Base-by-base conservation (phyloP, 2,113 vertebrate species). In the Trogon melanurus region DNA sequence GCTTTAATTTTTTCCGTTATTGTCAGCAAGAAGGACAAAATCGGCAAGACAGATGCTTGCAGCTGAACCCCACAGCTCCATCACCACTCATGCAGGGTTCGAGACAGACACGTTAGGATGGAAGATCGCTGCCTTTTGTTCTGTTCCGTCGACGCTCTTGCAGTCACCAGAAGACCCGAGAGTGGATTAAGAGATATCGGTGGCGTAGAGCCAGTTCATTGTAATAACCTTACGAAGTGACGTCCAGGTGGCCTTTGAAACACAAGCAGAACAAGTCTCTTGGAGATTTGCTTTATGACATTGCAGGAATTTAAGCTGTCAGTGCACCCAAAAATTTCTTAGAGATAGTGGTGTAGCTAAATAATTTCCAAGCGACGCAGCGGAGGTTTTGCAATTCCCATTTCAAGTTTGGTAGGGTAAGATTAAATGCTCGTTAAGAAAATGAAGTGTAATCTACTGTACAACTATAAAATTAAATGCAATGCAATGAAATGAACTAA, bases 1-100 rank as follows among this genome's bases (percentile, higher is more conserved):
- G 13, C 50, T 93, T 91, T 78, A 76, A 85, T 94, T 91, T 83
- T 91, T 95, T 38, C 76, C 66, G 27, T 74, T 85, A 30, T n/a
- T 85, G 70, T 66, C 76, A 78, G 64, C 60, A 73, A 86, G 80
- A 57, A 89, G 69, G 79, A 62, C 62, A 79, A 72, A 76, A 66
- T 80, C 72, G 86, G 50, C 47, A 66, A 66, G 87, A 80, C n/a
- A 66, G 61, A 91, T 74, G 66, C 27, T 88, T 62, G 67, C 48
- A 70, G 75, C 50, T 27, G 47, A 92, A 51, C 60, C 57, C 53
- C 78, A 60, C 9, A 5, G 14, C 53, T 89, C 84, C 64, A 66
- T 29, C 83, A 29, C 30, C 18, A 19, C 58, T 23, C 14, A 8
- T 20, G 23, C 6, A 1, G 47, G 36, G 30, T 10, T 79, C 69